Evolutionary conservation across 1,140 invertebrate species (phyloP).

Genomic region (Harpegnathos saltator): DNA sequence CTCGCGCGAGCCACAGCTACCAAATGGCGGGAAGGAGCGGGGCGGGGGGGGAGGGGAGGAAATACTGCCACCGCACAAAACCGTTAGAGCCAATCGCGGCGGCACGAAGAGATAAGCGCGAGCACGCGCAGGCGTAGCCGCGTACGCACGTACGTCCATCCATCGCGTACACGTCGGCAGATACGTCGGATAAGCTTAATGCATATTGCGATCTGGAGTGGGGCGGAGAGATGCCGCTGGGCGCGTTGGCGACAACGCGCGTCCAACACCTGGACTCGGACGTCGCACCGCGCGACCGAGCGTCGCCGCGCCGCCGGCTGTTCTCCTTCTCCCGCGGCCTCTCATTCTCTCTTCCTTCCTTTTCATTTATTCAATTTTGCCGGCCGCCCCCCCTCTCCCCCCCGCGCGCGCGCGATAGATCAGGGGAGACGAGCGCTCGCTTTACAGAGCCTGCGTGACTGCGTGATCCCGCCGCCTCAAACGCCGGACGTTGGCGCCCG

Average conservation of each 20-base stretch:
- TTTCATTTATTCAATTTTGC: conserved; percentile 43
- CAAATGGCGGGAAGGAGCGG: conserved; percentile 61
- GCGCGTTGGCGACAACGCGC: neutral
- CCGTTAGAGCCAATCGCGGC: conserved; percentile 74
- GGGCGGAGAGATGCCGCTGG: conserved; percentile 10
- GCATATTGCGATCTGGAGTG: conserved; percentile 70
- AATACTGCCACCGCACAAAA: conserved; percentile 48
- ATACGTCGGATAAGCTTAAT: conserved; percentile 74
- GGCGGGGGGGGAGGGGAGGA: too few relatives aligned
- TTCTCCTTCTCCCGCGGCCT: neutral
- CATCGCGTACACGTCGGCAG: conserved; percentile 41
- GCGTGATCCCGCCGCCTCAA: too few relatives aligned
- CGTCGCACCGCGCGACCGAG: too few relatives aligned
- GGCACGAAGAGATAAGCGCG: conserved; percentile 71
- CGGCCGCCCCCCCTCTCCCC: neutral
- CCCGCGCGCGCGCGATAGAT: too few relatives aligned
- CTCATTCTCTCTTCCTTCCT: neutral
- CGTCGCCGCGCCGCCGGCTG: neutral
- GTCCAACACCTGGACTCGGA: conserved; percentile 32
- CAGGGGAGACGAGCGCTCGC: conserved; percentile 26
- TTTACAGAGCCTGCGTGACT: conserved; percentile 49
- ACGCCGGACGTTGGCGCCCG: neutral
- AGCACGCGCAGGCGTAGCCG: neutral
- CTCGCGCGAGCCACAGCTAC: conserved; percentile 59
- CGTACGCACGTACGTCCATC: conserved; percentile 64